Evolutionary conservation across 2,888 invertebrate genomes (phyloP), one percentile per base, ranked within the genome.

Genomic region (Linnaemya vulpina): DNA sequence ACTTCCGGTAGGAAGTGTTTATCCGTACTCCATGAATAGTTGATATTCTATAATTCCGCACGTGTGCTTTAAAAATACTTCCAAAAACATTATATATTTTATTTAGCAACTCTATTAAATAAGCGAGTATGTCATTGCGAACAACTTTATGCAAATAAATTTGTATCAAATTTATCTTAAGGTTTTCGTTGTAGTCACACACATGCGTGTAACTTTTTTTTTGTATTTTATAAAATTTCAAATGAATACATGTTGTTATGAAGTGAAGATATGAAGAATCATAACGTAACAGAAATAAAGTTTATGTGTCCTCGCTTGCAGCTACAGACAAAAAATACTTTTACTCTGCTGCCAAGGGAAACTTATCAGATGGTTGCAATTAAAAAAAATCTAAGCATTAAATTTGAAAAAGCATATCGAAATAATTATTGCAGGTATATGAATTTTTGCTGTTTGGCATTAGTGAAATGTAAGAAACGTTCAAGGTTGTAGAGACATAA

Each of bases 351-450:
- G 90, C 90, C 89, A 89, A 92, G 92, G 90, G 92, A 92, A 91
- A 91, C 90, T 90, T 90, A 92, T 92, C 92, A 91, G 90, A 91
- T 91, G 91, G 89, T 87, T 43, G 1, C 49, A 46, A 68, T 38
- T 22, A 43, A 22, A 38, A 15, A 11, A 7, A n/a, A 15, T 46
- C 2, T 3, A 5, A 30, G 5, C 30, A 5, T 30, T 30, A 30
- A 3, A 30, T 30, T 30, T 5, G 30, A 30, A 10, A 38, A 38
- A 38, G 8, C 35, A 4, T 9, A 35, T 4, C 35, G 35, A 9
- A 4, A 9, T 7, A 35, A 35, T 35, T 35, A 7, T 35, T 35
- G 35, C 8, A 35, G 8, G 35, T 35, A 35, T 35, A 5, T 35
- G 35, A 35, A 35, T 5, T 35, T 35, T 35, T 35, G 4, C 8